Evolutionary conservation across 2,113 vertebrate genomes (phyloP).

Genomic region (Crypturellus undulatus): DNA sequence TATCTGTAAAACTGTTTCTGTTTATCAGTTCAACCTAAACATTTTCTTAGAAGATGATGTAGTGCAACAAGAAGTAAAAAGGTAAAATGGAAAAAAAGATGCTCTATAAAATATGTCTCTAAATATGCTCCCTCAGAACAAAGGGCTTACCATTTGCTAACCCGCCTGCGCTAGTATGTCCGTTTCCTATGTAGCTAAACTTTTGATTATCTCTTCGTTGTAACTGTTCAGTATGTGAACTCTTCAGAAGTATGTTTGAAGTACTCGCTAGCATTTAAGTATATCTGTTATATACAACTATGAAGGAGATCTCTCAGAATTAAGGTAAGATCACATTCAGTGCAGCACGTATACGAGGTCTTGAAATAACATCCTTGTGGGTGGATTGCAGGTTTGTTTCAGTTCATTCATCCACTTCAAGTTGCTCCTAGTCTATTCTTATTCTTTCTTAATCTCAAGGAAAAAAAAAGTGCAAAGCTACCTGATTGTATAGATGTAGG

Average conservation of each 20-base stretch:
- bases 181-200: not conserved
- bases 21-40: not conserved
- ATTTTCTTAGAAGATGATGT: not conserved
- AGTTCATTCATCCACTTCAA: not conserved
- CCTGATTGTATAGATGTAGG: not conserved
- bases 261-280: not conserved
- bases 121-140: not conserved
- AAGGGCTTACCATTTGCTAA: not conserved
- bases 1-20: not conserved
- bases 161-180: not conserved
- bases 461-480: not conserved
- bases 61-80: not conserved
- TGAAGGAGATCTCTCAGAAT: not conserved
- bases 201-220: not conserved
- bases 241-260: not conserved
- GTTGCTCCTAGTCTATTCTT: not conserved
- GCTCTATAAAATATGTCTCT: not conserved
- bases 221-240: not conserved
- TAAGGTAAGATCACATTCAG: not conserved
- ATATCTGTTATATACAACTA: not conserved
- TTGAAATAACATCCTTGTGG: not conserved
- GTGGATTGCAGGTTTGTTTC: not conserved
- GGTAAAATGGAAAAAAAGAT: not conserved
- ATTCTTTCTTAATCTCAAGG: not conserved
- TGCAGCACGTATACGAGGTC: not conserved